Conservation (phyloP, 2,113 vertebrate species). For the Strix uralensis region DNA sequence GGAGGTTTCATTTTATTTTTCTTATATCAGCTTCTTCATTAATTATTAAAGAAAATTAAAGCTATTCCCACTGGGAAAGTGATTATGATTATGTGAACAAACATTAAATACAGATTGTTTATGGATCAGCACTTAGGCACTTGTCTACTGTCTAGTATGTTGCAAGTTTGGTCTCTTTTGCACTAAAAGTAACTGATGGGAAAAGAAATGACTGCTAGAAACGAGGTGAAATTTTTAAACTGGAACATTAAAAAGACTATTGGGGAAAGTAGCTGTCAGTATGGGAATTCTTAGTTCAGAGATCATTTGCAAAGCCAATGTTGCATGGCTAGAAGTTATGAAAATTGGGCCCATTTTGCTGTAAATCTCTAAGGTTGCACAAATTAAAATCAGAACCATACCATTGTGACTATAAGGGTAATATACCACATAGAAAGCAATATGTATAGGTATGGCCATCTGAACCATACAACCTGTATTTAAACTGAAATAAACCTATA, state of each 20-base stretch:
- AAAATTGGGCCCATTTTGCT: neutral
- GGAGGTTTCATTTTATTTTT: neutral
- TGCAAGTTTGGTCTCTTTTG: neutral
- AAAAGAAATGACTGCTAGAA: neutral
- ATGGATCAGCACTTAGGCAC: neutral
- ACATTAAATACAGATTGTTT: neutral
- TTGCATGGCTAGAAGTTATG: neutral
- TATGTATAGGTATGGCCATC: neutral
- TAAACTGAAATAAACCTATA: neutral
- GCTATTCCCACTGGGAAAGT: neutral
- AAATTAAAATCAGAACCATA: neutral
- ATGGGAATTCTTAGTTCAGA: neutral
- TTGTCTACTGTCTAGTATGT: neutral
- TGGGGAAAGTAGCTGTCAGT: neutral
- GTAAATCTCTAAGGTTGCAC: neutral
- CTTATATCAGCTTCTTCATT: neutral
- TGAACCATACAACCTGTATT: neutral
- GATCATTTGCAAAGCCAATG: neutral
- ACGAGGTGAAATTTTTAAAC: neutral
- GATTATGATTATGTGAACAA: neutral
- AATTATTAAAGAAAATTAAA: slow-evolving; percentile 15
- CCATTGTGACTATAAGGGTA: neutral
- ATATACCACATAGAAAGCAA: neutral
- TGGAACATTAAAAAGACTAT: neutral
- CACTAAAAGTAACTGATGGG: neutral